Evolutionary conservation across 2,113 vertebrate species (phyloP).

Genomic region (Zosterops borbonicus): DNA sequence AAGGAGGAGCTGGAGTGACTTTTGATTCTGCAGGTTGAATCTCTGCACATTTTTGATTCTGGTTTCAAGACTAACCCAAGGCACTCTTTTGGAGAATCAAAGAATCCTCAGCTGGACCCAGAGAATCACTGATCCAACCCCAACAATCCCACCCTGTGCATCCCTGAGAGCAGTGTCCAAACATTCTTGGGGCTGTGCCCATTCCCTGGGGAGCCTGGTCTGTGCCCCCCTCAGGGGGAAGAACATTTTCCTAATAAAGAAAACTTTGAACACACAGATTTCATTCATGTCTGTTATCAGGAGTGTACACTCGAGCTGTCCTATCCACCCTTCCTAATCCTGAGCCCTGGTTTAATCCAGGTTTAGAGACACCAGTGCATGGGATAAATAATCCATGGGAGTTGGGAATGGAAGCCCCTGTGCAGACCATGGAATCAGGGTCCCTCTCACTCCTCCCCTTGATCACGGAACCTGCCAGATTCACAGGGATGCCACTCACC

Average conservation of each 20-base stretch:
- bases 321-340: background rate
- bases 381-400: fast-evolving
- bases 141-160: too few relatives aligned
- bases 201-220: background rate
- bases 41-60: too few relatives aligned
- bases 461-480: background rate
- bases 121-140: too few relatives aligned
- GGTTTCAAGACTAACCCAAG: too few relatives aligned
- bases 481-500: constrained; percentile 60
- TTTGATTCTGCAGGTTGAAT: too few relatives aligned
- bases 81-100: too few relatives aligned
- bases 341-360: background rate
- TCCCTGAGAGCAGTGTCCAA: too few relatives aligned
- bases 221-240: background rate
- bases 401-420: background rate
- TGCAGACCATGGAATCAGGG: background rate
- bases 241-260: background rate
- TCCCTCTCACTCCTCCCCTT: background rate
- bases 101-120: too few relatives aligned
- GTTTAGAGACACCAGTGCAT: background rate
- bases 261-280: background rate
- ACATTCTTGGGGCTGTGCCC: too few relatives aligned
- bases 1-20: too few relatives aligned
- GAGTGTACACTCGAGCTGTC: background rate
- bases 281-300: background rate